Conservation (phyloP, 2,797 vertebrate genomes). For the Kryptopterus vitreolus region DNA sequence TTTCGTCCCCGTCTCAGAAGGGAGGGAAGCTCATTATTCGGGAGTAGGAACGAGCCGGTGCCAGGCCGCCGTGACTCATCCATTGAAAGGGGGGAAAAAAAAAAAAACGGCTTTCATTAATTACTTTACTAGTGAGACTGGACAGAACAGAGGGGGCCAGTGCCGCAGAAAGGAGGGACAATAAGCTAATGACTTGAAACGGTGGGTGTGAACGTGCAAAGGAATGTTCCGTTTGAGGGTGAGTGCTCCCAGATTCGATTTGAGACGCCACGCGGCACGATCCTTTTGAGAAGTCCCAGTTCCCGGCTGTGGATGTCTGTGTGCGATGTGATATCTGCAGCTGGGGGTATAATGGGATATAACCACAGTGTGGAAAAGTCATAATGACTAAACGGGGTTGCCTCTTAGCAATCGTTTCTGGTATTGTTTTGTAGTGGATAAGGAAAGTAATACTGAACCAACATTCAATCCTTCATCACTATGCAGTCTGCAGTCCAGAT, state of each 20-base stretch:
- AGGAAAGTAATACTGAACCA: too few relatives aligned
- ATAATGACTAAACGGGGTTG: neutral
- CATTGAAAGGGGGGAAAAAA: constrained; percentile 39
- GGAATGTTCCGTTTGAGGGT: constrained; percentile 21
- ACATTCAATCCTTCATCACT: too few relatives aligned
- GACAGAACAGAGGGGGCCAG: constrained; percentile 36
- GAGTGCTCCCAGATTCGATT: neutral
- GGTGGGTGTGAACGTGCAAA: constrained; percentile 24
- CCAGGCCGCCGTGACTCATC: constrained; percentile 56
- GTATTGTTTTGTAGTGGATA: too few relatives aligned
- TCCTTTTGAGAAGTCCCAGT: neutral
- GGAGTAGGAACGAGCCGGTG: constrained; percentile 6
- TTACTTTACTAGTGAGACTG: constrained; percentile 53
- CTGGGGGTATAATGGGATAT: constrained; percentile 24
- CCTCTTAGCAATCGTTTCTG: too few relatives aligned
- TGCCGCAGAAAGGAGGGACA: constrained; percentile 20
- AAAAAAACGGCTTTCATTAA: constrained; percentile 56
- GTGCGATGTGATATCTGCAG: constrained; percentile 8
- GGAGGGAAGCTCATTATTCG: constrained; percentile 45
- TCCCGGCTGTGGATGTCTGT: neutral
- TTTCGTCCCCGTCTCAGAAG: neutral
- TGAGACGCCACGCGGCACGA: neutral
- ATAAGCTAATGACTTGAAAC: constrained; percentile 22
- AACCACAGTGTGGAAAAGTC: neutral
- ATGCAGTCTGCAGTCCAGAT: too few relatives aligned